Evolutionary conservation across 64 coral and sea anemone genomes (phyloP).

Genomic region (Stichodactyla helianthus): DNA sequence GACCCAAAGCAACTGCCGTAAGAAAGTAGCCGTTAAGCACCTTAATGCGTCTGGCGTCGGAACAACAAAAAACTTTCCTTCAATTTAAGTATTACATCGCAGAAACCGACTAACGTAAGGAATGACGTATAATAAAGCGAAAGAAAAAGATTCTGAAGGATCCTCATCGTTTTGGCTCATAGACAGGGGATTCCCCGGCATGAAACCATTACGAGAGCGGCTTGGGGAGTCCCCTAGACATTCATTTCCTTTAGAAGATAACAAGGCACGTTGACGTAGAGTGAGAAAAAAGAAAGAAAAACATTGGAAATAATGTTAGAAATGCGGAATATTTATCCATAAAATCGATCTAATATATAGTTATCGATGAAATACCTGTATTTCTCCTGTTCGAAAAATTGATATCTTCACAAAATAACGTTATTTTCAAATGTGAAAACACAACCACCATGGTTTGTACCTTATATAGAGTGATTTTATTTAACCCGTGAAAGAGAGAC

Average conservation of each 20-base stretch:
- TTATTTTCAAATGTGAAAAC: too few species aligned
- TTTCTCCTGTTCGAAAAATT: too few species aligned
- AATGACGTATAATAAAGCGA: neutral
- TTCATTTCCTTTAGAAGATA: neutral
- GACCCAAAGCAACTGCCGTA: too few species aligned
- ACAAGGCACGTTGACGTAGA: neutral
- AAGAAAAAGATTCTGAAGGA: neutral
- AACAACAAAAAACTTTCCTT: neutral
- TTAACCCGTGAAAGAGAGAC: too few species aligned
- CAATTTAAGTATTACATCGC: neutral
- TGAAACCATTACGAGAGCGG: neutral
- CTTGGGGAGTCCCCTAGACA: neutral
- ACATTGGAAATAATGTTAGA: too few species aligned
- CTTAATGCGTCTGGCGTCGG: neutral
- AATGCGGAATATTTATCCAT: too few species aligned
- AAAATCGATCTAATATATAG: too few species aligned
- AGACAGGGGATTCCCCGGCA: conserved; percentile 1
- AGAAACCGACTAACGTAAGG: neutral
- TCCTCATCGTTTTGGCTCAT: neutral
- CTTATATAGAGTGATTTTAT: too few species aligned
- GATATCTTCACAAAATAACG: too few species aligned
- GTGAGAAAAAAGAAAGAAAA: neutral
- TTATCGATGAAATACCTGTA: too few species aligned
- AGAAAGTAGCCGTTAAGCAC: neutral
- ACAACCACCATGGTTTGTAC: too few species aligned